These are phyloP conservation scores for Dicrostonyx torquatus DNA, from an alignment of 2,797 vertebrate species.

Conservation along the genomic window DNA sequence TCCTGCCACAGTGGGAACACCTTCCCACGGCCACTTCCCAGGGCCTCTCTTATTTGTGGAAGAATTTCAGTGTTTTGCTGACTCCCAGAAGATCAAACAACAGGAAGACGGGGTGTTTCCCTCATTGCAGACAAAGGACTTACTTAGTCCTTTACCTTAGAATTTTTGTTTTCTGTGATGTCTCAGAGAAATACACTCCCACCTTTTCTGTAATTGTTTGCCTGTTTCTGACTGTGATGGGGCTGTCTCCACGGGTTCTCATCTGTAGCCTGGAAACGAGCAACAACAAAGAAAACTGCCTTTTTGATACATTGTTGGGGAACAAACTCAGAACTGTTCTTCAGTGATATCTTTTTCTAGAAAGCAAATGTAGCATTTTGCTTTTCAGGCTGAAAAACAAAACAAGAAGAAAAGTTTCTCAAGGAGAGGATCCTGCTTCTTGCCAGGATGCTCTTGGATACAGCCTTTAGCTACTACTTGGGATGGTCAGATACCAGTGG, in stretches of 20 bases:
- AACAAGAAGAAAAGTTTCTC: neutral
- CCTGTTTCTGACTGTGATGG: neutral
- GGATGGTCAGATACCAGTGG: neutral
- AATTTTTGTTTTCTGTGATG: slow-evolving; percentile 66
- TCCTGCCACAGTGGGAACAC: slow-evolving; percentile 76
- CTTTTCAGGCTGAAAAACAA: neutral
- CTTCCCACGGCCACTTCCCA: slow-evolving; percentile 79
- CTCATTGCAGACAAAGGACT: slow-evolving; percentile 70
- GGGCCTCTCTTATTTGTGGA: slow-evolving; percentile 80
- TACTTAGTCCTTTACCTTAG: slow-evolving; percentile 69
- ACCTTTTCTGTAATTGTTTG: neutral
- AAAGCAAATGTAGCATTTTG: slow-evolving; percentile 8
- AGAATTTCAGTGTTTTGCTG: slow-evolving; percentile 75
- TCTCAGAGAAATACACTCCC: slow-evolving; percentile 13
- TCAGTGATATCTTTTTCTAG: neutral
- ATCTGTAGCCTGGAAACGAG: neutral
- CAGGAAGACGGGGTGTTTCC: slow-evolving; percentile 77
- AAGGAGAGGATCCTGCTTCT: neutral
- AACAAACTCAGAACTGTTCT: slow-evolving; percentile 3
- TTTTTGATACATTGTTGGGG: neutral
- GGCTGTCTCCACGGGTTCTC: neutral
- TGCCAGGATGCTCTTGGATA: neutral
- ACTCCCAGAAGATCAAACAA: slow-evolving; percentile 80
- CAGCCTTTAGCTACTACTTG: neutral
- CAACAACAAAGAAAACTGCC: neutral